Evolutionary conservation across 2,113 vertebrate species (phyloP).

Genomic region (Burhinus oedicnemus): DNA sequence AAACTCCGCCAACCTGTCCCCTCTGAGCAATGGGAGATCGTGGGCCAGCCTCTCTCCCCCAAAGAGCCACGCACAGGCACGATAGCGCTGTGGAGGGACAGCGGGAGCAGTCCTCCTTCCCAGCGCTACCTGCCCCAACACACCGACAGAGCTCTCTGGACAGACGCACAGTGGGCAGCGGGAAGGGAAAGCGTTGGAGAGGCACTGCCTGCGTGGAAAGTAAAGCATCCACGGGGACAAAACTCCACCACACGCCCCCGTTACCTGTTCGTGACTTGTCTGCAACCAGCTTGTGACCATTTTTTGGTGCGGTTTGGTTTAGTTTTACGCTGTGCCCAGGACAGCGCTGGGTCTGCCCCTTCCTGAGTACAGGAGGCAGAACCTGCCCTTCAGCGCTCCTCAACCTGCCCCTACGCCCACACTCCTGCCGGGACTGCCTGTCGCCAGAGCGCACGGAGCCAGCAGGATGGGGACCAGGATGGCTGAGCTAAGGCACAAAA

Average conservation of each 20-base stretch:
- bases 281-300: background rate
- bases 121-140: background rate
- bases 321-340: background rate
- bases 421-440: accelerated
- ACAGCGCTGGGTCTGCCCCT: background rate
- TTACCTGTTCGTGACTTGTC: constrained; percentile 29
- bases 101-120: background rate
- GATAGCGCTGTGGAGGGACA: accelerated
- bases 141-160: accelerated
- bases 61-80: accelerated
- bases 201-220: accelerated
- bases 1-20: background rate
- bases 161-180: background rate
- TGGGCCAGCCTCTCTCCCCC: accelerated
- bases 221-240: background rate
- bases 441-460: accelerated
- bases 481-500: background rate
- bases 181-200: background rate
- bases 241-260: background rate
- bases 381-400: background rate
- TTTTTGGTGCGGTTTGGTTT: background rate
- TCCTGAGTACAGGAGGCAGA: background rate
- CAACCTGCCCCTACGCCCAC: background rate
- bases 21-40: accelerated
- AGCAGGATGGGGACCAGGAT: background rate